These are phyloP conservation scores for Ramphastos sulfuratus DNA, from an alignment of 2,113 vertebrate genomes.

Conservation along the genomic window DNA sequence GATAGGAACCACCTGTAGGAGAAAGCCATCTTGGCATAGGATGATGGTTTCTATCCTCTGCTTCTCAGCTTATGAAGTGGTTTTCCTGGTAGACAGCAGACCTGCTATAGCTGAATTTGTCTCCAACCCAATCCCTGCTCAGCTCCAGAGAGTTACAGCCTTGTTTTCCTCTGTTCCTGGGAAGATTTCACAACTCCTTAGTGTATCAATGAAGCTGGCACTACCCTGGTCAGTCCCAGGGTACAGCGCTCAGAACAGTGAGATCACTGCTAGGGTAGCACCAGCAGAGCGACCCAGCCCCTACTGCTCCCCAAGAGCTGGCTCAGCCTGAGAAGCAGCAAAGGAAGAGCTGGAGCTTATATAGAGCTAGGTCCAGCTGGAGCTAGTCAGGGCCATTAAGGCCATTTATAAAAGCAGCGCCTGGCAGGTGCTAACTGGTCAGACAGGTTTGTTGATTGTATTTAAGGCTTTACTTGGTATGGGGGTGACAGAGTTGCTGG, in stretches of 20 bases:
- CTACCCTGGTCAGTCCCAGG: accelerated
- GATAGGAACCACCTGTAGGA: background rate
- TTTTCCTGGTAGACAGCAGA: background rate
- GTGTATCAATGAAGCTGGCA: accelerated
- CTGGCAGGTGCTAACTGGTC: accelerated
- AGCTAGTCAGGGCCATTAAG: background rate
- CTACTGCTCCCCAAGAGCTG: accelerated
- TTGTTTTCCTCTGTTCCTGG: accelerated
- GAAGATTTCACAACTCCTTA: accelerated
- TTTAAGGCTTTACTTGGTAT: no score
- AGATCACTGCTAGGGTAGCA: accelerated
- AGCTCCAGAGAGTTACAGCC: accelerated
- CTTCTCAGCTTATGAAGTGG: accelerated
- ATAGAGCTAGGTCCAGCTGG: background rate
- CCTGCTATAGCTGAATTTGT: accelerated
- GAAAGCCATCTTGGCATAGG: no score
- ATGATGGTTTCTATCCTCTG: background rate
- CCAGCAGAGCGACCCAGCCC: accelerated
- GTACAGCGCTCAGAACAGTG: accelerated
- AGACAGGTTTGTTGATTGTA: accelerated
- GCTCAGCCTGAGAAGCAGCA: accelerated
- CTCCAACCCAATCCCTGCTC: accelerated
- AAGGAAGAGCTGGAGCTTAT: background rate
- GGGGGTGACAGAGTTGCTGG: no score
- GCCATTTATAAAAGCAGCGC: background rate